Evolutionary conservation across 2,888 invertebrate species (phyloP).

Genomic region (Agrochola lychnidis): DNA sequence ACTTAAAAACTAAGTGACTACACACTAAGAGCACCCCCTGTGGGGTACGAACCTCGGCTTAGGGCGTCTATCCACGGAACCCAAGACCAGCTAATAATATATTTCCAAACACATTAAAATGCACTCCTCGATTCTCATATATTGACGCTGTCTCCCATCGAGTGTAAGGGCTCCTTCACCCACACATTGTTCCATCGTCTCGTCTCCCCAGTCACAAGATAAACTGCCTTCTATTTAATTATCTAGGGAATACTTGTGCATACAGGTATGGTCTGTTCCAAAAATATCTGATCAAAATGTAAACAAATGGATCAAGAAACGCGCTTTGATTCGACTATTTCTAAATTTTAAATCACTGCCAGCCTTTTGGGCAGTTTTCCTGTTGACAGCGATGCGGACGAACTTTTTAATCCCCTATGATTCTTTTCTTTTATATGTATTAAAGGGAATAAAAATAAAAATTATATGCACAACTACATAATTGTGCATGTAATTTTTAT

Average conservation of each 20-base stretch:
- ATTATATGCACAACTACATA: too few relatives aligned
- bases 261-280: background rate
- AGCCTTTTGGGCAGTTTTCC: too few relatives aligned
- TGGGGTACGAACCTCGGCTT: too few relatives aligned
- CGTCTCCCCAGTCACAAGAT: background rate
- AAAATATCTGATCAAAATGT: too few relatives aligned
- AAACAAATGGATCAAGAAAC: background rate
- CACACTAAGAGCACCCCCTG: too few relatives aligned
- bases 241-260: background rate
- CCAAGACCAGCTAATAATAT: background rate
- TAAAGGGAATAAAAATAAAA: too few relatives aligned
- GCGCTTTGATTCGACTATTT: background rate
- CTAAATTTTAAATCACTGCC: background rate
- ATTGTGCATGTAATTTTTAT: too few relatives aligned
- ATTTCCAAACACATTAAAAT: conserved; percentile 19
- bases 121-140: conserved; percentile 23
- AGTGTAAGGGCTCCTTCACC: background rate
- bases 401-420: background rate
- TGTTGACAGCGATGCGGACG: background rate
- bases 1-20: too few relatives aligned
- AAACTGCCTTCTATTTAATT: background rate
- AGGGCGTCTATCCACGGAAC: background rate
- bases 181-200: background rate
- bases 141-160: background rate
- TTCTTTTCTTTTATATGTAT: too few relatives aligned